A percentile compares a stretch with the other conserved stretches of the same genome.
Conservation (phyloP, 2,113 vertebrate species). For the Ramphastos sulfuratus region DNA sequence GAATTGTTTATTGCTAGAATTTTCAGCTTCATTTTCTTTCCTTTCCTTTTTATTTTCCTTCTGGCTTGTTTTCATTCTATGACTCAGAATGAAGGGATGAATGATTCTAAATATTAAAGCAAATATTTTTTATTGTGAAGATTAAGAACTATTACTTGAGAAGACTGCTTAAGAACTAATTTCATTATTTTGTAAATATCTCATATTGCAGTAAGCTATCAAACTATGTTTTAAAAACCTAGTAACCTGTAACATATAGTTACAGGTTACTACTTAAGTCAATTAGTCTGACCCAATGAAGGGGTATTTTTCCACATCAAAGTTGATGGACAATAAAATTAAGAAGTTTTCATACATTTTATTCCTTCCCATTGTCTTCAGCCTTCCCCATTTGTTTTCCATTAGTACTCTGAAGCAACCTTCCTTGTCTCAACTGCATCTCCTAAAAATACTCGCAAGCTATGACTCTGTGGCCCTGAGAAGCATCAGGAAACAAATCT, state of each 20-base stretch:
- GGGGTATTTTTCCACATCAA: not conserved
- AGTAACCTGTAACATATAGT: not conserved
- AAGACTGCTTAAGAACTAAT: not conserved
- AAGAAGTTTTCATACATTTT: not conserved
- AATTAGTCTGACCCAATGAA: not conserved
- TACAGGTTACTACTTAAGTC: not conserved
- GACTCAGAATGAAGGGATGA: not conserved
- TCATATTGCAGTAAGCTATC: not conserved
- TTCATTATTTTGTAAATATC: not conserved
- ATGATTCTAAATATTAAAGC: not conserved
- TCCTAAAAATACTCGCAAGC: not conserved
- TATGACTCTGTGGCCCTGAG: not conserved
- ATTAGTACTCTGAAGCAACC: not conserved
- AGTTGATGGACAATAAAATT: not conserved
- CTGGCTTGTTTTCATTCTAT: not conserved
- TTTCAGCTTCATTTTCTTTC: not conserved
- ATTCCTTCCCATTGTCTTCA: not conserved
- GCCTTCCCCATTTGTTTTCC: not conserved
- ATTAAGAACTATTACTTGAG: not conserved
- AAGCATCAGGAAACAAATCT: not conserved
- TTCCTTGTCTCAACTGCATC: not conserved
- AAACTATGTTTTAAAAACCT: not conserved
- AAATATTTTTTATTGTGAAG: not conserved
- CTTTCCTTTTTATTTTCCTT: not conserved
- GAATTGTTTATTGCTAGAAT: not conserved